Evolutionary conservation across 2,888 invertebrate genomes (phyloP), one percentile per base, ranked within the genome.

Genomic region (Aleiodes leptofemur): DNA sequence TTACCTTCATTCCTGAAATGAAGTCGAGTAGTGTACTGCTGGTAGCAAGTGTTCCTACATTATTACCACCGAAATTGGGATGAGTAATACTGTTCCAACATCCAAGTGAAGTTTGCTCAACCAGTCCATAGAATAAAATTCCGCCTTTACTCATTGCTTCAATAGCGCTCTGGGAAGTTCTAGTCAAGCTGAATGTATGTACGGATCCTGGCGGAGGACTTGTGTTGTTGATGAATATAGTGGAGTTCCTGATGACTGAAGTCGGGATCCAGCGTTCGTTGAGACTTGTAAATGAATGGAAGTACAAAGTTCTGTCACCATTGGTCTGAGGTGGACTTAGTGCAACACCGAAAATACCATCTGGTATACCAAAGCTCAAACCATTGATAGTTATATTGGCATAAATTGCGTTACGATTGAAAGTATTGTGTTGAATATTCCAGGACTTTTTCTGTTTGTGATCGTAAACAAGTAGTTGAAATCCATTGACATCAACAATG

Each of bases 131-230:
- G 85, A 92, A 95, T 78, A 95, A 89, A 74, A 95, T 91, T 0
- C 95, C 95, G 66, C 93, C 90, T 48, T 90, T 91, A 82, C 95
- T 94, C 84, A 95, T 94, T 0, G 93, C 95, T 86, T 95, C 91
- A 0, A 94, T 93, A 3, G 93, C 95, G 14, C 94, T 91, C 86
- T 96, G 96, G 0, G 93, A 92, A 0, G 91, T 86, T 56, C 95
- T 92, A 73, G 92, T 90, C 79, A 89, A 87, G 53, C 91, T 90
- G 77, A 93, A 91, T 69, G 92, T 91, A 68, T 91, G 90, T 78
- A 94, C 92, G 23, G 91, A 89, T 55, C 91, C 85, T 0, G 93
- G 90, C 0, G 90, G 89, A 0, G 92, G 90, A 50, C 91, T 90
- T 0, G 91, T 83, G 78, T 92, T 87, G 0, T 87, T 78, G 0